These are phyloP conservation scores for Neoitamus cyanurus DNA, from an alignment of 2,888 invertebrate species.

Conservation along the genomic window DNA sequence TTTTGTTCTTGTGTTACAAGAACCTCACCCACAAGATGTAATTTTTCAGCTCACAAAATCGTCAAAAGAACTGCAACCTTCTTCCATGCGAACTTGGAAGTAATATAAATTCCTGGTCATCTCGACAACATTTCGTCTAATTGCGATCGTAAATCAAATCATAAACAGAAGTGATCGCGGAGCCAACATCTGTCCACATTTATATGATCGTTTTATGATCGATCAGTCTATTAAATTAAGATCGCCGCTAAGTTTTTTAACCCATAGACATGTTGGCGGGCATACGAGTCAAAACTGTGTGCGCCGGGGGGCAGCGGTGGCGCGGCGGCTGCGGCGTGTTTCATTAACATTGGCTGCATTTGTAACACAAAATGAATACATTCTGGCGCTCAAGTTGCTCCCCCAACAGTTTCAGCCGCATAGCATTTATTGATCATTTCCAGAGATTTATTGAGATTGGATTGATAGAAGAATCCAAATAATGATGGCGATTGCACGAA, in stretches of 20 bases:
- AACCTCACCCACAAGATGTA: too few relatives aligned
- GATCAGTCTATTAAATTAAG: conserved; percentile 48
- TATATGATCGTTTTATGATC: conserved; percentile 48
- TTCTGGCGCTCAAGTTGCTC: not conserved
- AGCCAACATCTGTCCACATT: conserved; percentile 47
- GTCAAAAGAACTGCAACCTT: not conserved
- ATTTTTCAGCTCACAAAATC: too few relatives aligned
- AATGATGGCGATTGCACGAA: conserved; percentile 22
- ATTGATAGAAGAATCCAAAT: conserved; percentile 30
- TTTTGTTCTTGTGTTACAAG: too few relatives aligned
- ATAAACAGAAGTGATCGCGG: conserved; percentile 47
- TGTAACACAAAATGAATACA: not conserved
- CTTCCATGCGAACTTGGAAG: not conserved
- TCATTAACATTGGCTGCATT: not conserved
- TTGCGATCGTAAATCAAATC: conserved; percentile 43
- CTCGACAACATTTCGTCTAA: conserved; percentile 42
- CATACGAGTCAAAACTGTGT: not conserved
- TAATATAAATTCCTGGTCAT: conserved; percentile 44
- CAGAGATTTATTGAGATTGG: conserved; percentile 29
- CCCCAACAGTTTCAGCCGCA: not conserved
- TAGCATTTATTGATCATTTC: conserved; percentile 35
- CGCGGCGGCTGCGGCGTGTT: not conserved
- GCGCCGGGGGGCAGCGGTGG: too few relatives aligned
- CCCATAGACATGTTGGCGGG: not conserved
- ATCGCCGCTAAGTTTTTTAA: conserved; percentile 23